phyloP scores from a whole-genome alignment of 2,113 vertebrate species.

The Neodon shergylaensis region DNA sequence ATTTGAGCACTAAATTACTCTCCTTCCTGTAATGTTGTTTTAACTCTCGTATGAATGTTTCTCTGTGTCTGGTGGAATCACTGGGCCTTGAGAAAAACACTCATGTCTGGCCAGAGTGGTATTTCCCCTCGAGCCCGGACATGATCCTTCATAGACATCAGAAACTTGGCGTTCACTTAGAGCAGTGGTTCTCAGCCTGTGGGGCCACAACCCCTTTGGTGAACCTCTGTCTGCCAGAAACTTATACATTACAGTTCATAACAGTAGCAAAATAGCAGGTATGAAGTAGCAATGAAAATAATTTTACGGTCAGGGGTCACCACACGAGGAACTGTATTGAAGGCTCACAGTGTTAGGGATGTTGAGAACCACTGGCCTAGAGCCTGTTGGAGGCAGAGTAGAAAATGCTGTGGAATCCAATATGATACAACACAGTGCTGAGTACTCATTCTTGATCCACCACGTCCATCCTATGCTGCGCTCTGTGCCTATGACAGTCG shows the following conservation, averaged over 20 bases:
- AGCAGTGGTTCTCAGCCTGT: not conserved
- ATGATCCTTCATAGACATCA: fast-evolving
- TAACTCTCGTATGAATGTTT: not conserved
- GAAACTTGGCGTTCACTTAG: not conserved
- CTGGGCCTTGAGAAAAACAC: not conserved
- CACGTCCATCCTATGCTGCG: not conserved
- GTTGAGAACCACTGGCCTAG: not conserved
- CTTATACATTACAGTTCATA: not conserved
- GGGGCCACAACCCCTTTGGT: not conserved
- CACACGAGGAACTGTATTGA: not conserved
- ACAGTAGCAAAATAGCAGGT: not conserved
- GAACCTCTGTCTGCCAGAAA: not conserved
- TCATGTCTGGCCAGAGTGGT: not conserved
- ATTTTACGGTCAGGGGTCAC: not conserved
- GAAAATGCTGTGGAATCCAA: not conserved
- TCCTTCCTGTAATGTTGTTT: not conserved
- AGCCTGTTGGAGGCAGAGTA: not conserved
- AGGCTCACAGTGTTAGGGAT: not conserved
- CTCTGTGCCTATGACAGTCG: fast-evolving
- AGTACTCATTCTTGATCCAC: not conserved
- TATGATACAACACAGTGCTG: not conserved
- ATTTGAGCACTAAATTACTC: not conserved
- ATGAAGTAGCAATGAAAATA: not conserved
- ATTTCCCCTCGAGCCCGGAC: not conserved
- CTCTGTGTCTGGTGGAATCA: not conserved